Evolutionary conservation across 1,140 invertebrate species (phyloP).

Genomic region (Gonatopus flavifemur): DNA sequence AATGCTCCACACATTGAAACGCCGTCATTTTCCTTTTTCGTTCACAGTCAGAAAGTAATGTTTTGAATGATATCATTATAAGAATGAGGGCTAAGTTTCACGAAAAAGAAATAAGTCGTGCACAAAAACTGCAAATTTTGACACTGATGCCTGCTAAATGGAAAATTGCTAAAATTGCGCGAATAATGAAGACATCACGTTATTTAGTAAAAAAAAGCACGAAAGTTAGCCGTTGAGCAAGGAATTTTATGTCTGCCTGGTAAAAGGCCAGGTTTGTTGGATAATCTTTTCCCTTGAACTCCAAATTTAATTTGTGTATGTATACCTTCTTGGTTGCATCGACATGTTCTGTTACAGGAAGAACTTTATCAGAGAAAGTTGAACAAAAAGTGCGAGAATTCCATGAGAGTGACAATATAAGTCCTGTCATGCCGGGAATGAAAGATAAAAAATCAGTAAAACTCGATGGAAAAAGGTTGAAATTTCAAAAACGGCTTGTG

Average conservation of each 20-base stretch:
- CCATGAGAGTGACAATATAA: not conserved
- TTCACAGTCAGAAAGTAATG: too few relatives aligned
- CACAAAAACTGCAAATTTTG: not conserved
- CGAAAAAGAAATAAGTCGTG: not conserved
- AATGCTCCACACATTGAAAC: too few relatives aligned
- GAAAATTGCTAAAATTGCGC: not conserved
- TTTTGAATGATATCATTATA: too few relatives aligned
- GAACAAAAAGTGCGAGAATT: not conserved
- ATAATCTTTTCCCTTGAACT: not conserved
- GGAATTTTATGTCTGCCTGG: not conserved
- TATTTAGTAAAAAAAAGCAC: not conserved
- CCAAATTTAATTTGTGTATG: not conserved
- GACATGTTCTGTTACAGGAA: not conserved
- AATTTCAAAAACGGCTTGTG: constrained; percentile 11
- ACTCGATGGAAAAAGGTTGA: not conserved
- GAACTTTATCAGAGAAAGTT: not conserved
- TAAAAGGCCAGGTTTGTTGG: not conserved
- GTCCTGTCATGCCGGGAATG: constrained; percentile 6
- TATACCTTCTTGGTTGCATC: not conserved
- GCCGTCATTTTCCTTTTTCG: too few relatives aligned
- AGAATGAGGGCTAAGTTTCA: not conserved
- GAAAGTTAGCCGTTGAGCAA: not conserved
- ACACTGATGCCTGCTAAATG: not conserved
- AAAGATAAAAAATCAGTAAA: constrained; percentile 11
- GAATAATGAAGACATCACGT: not conserved